A percentile compares a stretch with the other conserved stretches of the same genome.
phyloP scores from a whole-genome alignment of 2,113 vertebrate genomes.

The Myotis brandtii region DNA sequence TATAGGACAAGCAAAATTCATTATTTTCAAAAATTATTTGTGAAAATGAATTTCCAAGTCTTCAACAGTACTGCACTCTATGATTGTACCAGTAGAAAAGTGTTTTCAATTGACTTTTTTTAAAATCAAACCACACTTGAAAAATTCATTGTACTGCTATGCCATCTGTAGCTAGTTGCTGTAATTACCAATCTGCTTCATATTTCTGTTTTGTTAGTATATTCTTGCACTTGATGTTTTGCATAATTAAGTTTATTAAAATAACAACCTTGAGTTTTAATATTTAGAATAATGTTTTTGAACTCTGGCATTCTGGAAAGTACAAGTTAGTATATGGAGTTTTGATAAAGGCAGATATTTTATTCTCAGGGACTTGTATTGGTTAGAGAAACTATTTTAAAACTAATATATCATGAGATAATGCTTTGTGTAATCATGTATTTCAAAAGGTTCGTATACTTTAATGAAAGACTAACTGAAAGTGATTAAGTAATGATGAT shows the following conservation, averaged over 20 bases:
- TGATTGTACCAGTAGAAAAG: conserved; percentile 49
- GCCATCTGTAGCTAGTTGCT: conserved; percentile 83
- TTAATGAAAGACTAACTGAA: conserved; percentile 50
- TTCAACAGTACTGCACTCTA: conserved; percentile 54
- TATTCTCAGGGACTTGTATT: conserved; percentile 50
- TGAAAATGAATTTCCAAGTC: conserved; percentile 58
- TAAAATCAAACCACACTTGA: conserved; percentile 76
- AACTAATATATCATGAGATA: neutral
- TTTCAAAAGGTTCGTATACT: conserved; percentile 54
- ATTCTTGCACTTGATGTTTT: conserved; percentile 80
- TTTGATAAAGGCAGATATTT: conserved; percentile 65
- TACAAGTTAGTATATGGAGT: conserved; percentile 31
- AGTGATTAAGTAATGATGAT: conserved; percentile 46
- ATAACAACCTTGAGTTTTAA: conserved; percentile 71
- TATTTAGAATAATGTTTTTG: conserved; percentile 59
- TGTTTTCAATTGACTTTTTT: conserved; percentile 77
- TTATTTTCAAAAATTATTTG: conserved; percentile 57
- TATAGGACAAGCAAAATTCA: conserved; percentile 45
- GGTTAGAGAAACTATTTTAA: conserved; percentile 57
- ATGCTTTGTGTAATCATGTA: neutral
- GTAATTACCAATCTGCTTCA: conserved; percentile 85
- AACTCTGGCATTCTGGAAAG: conserved; percentile 51
- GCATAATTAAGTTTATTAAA: conserved; percentile 81
- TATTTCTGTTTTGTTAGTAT: conserved; percentile 77
- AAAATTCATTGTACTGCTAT: conserved; percentile 76